phyloP scores from a whole-genome alignment of 2,888 invertebrate species.

The Theretra japonica region DNA sequence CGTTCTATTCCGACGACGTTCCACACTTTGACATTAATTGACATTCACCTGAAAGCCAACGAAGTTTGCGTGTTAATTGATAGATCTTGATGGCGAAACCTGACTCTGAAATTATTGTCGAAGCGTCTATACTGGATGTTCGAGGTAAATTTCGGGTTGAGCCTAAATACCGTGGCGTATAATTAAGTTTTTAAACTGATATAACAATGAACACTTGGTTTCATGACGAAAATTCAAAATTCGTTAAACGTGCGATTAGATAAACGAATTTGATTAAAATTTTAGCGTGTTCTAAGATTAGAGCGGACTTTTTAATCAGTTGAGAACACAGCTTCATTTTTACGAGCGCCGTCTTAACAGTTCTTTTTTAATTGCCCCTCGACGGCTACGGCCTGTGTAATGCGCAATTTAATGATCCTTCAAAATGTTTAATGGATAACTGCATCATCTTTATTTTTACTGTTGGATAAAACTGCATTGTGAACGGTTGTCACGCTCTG shows the following conservation, averaged over 20 bases:
- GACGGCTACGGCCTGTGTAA: constrained; percentile 72
- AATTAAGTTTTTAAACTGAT: constrained; percentile 14
- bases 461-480: constrained; percentile 59
- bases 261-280: constrained; percentile 70
- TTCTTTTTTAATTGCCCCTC: constrained; percentile 82
- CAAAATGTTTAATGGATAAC: constrained; percentile 82
- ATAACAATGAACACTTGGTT: constrained; percentile 15
- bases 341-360: constrained; percentile 79
- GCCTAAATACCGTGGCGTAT: not conserved
- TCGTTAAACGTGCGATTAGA: constrained; percentile 50
- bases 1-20: constrained; percentile 52
- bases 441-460: constrained; percentile 78
- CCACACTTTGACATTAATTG: constrained; percentile 71
- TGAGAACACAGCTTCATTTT: constrained; percentile 79
- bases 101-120: constrained; percentile 45
- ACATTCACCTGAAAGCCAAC: constrained; percentile 73
- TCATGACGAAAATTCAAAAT: constrained; percentile 17
- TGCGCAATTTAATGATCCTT: constrained; percentile 82
- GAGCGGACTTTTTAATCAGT: constrained; percentile 80
- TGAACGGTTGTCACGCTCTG: constrained; percentile 47
- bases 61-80: constrained; percentile 75
- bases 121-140: not conserved
- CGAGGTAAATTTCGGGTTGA: not conserved
- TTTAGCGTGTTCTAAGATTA: constrained; percentile 65
- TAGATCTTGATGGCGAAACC: constrained; percentile 67